Base-by-base conservation (phyloP, 2,113 vertebrate genomes). In the Anarrhichthys ocellatus region DNA sequence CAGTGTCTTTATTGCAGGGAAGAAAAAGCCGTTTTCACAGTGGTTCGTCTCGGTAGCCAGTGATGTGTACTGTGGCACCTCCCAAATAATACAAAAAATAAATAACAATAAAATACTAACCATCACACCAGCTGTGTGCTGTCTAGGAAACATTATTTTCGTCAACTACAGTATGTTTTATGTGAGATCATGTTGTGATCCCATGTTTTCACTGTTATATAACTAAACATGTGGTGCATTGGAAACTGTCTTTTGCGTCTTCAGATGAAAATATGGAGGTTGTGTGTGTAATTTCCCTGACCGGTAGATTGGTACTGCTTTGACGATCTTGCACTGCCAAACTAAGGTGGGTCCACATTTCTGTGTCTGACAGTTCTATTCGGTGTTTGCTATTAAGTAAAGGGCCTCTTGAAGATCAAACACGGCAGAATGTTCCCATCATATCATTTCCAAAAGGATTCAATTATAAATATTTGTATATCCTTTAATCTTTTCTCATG, bases 331-430 rank as follows among this genome's bases (percentile, higher is more conserved):
- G 32, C 5, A 65, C 10, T 38, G 64, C 8, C 50, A 52, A 81
- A 66, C 18, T 56, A 69, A 80, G 62, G 58, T 32, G 15, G 13
- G 17, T 32, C 10, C 67, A 58, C 27, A 54, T 74, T 62, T 80
- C 4, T 46, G 22, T 27, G 29, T 73, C 29, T 78, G 73, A n/a
- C 58, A 71, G 62, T 86, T 82, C 29, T 71, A 46, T 73, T 22
- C 76, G 70, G 50, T n/a, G n/a, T 87, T 79, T 79, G 63, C 63
- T 56, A 70, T 89, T 42, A 83, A 54, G 61, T 73, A 34, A 81
- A 83, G 58, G 24, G 5, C 38, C 44, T 9, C 44, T 46, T 72
- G 32, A 75, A 81, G 69, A 68, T 76, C 42, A 80, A 50, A 66
- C 56, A 46, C 66, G 73, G 24, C 48, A 66, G 20, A 77, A 15